These are phyloP conservation scores for Stomatorhinus walkeri DNA, from an alignment of 2,797 vertebrate genomes.

Conservation along the genomic window DNA sequence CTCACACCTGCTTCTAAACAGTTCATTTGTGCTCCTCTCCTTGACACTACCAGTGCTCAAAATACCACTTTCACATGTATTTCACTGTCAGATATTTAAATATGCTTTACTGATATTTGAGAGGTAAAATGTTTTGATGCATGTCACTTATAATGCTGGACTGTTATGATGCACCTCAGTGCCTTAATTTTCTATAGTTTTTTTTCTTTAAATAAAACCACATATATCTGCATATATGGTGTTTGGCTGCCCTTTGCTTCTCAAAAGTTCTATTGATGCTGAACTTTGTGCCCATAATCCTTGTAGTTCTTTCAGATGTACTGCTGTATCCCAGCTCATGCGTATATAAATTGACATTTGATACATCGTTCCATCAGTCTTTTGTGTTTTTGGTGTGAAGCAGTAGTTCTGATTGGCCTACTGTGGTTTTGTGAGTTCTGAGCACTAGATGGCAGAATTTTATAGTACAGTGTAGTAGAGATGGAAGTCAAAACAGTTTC, in stretches of 20 bases:
- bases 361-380: neutral
- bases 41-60: neutral
- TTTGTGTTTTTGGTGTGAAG: neutral
- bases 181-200: neutral
- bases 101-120: neutral
- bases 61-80: neutral
- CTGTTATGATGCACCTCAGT: neutral
- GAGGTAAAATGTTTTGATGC: neutral
- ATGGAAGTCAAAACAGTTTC: neutral
- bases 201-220: neutral
- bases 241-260: neutral
- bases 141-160: neutral
- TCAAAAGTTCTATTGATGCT: neutral
- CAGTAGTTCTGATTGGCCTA: neutral
- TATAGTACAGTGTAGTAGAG: neutral
- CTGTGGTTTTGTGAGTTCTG: neutral
- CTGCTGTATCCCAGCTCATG: neutral
- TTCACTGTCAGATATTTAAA: neutral
- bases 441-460: neutral
- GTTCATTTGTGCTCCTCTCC: neutral
- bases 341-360: neutral
- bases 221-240: neutral
- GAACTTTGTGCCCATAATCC: neutral
- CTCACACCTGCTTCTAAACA: neutral
- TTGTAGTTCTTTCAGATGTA: neutral